Evolutionary conservation across 2,888 invertebrate genomes (phyloP).

Genomic region (Calliscelio sp.): DNA sequence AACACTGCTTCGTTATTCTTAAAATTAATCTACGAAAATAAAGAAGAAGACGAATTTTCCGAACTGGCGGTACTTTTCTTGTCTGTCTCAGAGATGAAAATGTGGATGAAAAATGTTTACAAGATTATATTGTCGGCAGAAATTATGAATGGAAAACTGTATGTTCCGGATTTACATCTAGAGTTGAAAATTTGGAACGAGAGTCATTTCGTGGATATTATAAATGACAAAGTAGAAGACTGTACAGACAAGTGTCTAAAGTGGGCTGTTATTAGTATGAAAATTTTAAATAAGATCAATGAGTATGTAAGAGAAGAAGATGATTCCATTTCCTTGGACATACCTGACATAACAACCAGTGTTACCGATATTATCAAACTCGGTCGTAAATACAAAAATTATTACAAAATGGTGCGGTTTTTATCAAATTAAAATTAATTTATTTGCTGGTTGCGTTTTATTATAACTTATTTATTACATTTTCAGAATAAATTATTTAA

Average conservation of each 20-base stretch:
- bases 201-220: constrained; percentile 40
- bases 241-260: constrained; percentile 80
- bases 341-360: constrained; percentile 81
- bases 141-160: constrained; percentile 82
- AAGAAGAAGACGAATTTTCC: constrained; percentile 40
- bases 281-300: constrained; percentile 79
- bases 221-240: constrained; percentile 76
- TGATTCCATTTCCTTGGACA: constrained; percentile 75
- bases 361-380: constrained; percentile 81
- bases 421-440: background rate
- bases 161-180: constrained; percentile 75
- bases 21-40: constrained; percentile 37
- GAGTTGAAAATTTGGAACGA: constrained; percentile 76
- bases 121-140: constrained; percentile 81
- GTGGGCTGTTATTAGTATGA: constrained; percentile 82
- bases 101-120: constrained; percentile 80
- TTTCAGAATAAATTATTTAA: constrained; percentile 84
- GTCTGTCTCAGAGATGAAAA: constrained; percentile 78
- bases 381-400: constrained; percentile 53
- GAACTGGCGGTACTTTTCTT: constrained; percentile 78
- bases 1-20: constrained; percentile 40
- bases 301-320: constrained; percentile 13
- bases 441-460: no score
- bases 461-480: no score
- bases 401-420: constrained; percentile 54